Conservation (phyloP, 2,888 invertebrate genomes). For the Plagiodera versicolora region DNA sequence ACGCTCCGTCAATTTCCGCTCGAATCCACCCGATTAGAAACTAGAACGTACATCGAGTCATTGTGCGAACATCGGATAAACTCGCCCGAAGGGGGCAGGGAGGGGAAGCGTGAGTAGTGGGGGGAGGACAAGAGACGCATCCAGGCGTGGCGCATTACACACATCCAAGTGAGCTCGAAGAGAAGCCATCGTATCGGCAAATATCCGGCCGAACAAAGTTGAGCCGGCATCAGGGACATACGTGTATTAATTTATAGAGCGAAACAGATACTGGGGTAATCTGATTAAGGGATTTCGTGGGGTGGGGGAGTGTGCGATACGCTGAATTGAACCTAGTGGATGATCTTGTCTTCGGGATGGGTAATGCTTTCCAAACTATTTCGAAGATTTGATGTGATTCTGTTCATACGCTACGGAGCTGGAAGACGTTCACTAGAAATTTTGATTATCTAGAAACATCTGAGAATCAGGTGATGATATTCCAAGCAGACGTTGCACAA, state of each 20-base stretch:
- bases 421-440: too few relatives aligned
- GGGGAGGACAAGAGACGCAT: constrained; percentile 11
- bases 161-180: constrained; percentile 23
- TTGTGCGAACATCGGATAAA: too few relatives aligned
- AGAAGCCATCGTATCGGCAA: constrained; percentile 10
- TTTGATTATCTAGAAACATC: too few relatives aligned
- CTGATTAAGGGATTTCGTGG: not conserved
- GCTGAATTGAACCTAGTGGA: not conserved
- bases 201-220: constrained; percentile 4
- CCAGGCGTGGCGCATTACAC: constrained; percentile 25
- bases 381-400: not conserved
- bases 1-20: too few relatives aligned
- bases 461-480: too few relatives aligned
- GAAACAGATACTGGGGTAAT: not conserved
- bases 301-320: not conserved
- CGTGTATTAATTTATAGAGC: not conserved
- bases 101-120: not conserved
- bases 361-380: not conserved
- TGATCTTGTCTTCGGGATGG: not conserved
- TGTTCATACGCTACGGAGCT: too few relatives aligned
- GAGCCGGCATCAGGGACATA: not conserved
- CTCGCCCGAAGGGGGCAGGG: not conserved
- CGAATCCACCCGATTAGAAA: too few relatives aligned
- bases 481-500: too few relatives aligned
- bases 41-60: too few relatives aligned